A percentile compares a stretch with the other conserved stretches of the same genome.
These are phyloP conservation scores for Limnephilus marmoratus DNA, from an alignment of 2,888 invertebrate genomes.

Conservation along the genomic window DNA sequence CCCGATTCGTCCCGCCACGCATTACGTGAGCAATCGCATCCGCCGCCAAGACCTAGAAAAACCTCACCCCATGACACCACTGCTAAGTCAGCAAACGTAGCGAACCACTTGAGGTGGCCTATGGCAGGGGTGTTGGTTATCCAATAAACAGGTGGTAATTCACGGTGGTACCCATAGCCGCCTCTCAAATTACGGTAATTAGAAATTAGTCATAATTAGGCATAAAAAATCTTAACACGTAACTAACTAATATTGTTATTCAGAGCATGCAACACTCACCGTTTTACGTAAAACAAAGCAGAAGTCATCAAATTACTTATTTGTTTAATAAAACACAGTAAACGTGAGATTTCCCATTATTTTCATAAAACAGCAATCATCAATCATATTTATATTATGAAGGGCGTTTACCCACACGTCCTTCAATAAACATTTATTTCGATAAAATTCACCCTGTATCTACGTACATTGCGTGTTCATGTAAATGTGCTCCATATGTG, in stretches of 20 bases:
- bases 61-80: too few relatives aligned
- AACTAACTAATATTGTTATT: neutral
- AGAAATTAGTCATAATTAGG: neutral
- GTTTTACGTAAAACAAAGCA: neutral
- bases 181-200: too few relatives aligned
- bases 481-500: constrained; percentile 39
- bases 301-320: neutral
- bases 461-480: constrained; percentile 14
- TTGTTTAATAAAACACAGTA: neutral
- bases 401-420: neutral
- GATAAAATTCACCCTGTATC: constrained; percentile 17
- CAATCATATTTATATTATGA: neutral
- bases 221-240: neutral
- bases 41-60: too few relatives aligned
- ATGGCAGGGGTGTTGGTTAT: too few relatives aligned
- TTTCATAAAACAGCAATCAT: neutral
- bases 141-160: too few relatives aligned
- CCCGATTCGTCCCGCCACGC: too few relatives aligned
- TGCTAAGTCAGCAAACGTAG: too few relatives aligned
- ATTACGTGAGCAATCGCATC: too few relatives aligned
- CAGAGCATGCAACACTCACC: neutral
- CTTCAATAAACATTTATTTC: neutral
- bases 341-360: neutral
- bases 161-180: too few relatives aligned
- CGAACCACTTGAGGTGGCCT: too few relatives aligned